A percentile compares a stretch with the other conserved stretches of the same genome.
phyloP scores from a whole-genome alignment of 2,113 vertebrate genomes.

The Edolisoma coerulescens region DNA sequence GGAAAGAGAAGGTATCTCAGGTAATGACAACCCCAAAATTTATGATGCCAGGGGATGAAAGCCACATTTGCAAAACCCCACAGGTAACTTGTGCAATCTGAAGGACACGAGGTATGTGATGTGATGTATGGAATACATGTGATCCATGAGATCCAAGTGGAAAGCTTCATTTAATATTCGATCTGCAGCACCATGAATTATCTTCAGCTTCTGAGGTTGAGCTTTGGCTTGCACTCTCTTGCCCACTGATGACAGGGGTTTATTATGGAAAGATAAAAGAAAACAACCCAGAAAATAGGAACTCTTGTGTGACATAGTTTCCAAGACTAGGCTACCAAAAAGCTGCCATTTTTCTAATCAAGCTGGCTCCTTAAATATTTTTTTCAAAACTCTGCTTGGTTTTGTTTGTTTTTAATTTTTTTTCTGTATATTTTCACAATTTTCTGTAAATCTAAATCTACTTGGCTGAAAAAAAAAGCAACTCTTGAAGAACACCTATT shows the following conservation, averaged over 20 bases:
- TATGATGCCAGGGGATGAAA: background rate
- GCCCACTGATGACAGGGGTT: background rate
- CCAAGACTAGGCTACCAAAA: background rate
- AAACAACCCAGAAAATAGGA: background rate
- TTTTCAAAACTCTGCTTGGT: background rate
- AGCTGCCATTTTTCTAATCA: background rate
- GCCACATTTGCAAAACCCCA: background rate
- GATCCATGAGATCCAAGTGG: background rate
- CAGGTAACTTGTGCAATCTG: rapidly evolving
- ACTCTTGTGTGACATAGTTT: background rate
- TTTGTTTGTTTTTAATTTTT: background rate
- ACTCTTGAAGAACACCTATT: rapidly evolving
- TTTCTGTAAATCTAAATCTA: background rate
- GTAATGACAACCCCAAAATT: background rate
- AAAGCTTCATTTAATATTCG: background rate
- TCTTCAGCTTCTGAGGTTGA: background rate
- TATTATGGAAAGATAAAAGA: background rate
- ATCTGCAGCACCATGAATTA: background rate
- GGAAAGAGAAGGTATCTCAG: background rate
- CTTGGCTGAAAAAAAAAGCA: background rate
- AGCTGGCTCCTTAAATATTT: background rate
- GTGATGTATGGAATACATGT: background rate
- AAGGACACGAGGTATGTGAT: background rate
- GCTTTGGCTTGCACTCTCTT: background rate
- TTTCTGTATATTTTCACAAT: background rate